Base-by-base conservation (phyloP, 1,140 invertebrate genomes). In the Drosophila sechellia region DNA sequence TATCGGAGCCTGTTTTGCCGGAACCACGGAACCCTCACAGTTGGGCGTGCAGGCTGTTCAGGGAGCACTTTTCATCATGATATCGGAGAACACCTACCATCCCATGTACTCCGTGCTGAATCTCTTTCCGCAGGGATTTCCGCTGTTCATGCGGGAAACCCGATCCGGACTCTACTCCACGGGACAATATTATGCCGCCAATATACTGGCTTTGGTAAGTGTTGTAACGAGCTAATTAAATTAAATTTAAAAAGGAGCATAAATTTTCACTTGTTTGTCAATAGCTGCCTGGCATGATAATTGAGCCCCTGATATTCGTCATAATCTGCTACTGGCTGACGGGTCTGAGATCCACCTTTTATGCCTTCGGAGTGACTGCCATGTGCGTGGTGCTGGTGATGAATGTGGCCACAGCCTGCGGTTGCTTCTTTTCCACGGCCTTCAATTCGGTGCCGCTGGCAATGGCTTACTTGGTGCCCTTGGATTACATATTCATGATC, bases 401-500 rank as follows among this genome's bases (percentile, higher is more conserved):
- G 89, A 97, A 97, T 81, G 95, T 97, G n/a, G 95, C 96, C 11
- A 95, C 95, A 11, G 96, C 96, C 58, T 97, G 96, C 92, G 96
- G 96, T 96, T 94, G 95, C 60, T 97, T 98, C 90, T 97, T 97
- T 90, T 97, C 96, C 0, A 95, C 95, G 39, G 95, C 96, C 12
- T 97, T 97, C 84, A 96, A 96, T 40, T 96, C 95, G 22, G 95
- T 97, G 65, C 94, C 96, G 20, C 85, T 95, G 50, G 96, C 96
- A 4, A 96, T 97, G 93, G 95, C 96, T 1, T 97, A 96, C 90
- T 93, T 98, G 40, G 95, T 98, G 39, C 97, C 97, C 0, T 96
- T 97, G 84, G 97, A 98, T 93, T 97, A 97, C 70, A 93, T 96
- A 35, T 93, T 97, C 17, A 97, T 98, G 96, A 95, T 97, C 71